Evolutionary conservation across 2,888 invertebrate species (phyloP).

Genomic region (Bembecia ichneumoniformis): DNA sequence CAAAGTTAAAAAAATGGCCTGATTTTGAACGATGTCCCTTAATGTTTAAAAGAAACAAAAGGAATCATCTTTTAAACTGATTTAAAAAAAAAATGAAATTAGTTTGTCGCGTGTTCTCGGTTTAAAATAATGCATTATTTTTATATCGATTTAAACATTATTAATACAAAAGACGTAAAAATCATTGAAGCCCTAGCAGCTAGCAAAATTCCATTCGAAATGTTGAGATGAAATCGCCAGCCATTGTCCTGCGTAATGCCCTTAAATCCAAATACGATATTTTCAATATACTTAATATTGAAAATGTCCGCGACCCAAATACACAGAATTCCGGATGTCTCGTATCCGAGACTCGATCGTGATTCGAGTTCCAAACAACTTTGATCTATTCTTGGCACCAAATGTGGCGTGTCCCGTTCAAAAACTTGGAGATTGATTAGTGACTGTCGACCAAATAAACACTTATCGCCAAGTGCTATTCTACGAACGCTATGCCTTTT

Average conservation of each 20-base stretch:
- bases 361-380: slow-evolving; percentile 36
- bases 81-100: too few relatives aligned
- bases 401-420: slow-evolving; percentile 34
- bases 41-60: too few relatives aligned
- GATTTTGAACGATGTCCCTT: too few relatives aligned
- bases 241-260: slow-evolving; percentile 1
- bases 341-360: slow-evolving; percentile 36
- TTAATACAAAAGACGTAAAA: too few relatives aligned
- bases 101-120: too few relatives aligned
- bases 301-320: slow-evolving; percentile 10
- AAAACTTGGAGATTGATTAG: slow-evolving; percentile 41
- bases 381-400: slow-evolving; percentile 59
- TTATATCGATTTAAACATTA: too few relatives aligned
- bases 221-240: too few relatives aligned
- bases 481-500: not conserved
- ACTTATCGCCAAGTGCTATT: not conserved
- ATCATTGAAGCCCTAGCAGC: too few relatives aligned
- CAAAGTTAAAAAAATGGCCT: too few relatives aligned
- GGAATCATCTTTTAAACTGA: too few relatives aligned
- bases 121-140: too few relatives aligned
- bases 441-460: not conserved
- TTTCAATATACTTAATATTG: not conserved
- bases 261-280: not conserved
- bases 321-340: slow-evolving; percentile 44
- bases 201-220: too few relatives aligned